Conservation (phyloP, 2,888 invertebrate genomes). For the Lasioglossum figueresi region DNA sequence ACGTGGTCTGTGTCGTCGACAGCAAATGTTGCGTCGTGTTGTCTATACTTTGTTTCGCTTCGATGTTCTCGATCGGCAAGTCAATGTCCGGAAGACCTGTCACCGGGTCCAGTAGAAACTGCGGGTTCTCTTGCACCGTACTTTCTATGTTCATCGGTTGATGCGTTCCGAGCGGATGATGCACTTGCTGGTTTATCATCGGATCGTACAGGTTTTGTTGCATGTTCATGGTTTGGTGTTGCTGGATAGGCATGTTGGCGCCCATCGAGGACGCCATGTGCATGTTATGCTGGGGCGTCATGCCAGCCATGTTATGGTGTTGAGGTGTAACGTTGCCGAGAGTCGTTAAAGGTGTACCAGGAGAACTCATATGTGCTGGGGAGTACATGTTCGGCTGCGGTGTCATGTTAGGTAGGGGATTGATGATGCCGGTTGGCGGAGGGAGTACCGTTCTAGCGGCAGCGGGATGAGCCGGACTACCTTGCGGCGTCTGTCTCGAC, state of each 20-base stretch:
- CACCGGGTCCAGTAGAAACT: conserved; percentile 79
- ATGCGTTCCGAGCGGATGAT: conserved; percentile 72
- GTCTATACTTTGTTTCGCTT: conserved; percentile 71
- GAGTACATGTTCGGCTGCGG: conserved; percentile 81
- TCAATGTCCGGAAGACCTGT: conserved; percentile 81
- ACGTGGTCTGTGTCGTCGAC: conserved; percentile 58
- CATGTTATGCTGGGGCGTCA: conserved; percentile 76
- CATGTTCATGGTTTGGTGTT: conserved; percentile 71
- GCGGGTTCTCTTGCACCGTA: conserved; percentile 76
- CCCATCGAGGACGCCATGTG: conserved; percentile 78
- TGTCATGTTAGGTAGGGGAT: conserved; percentile 75
- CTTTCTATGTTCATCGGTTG: conserved; percentile 74
- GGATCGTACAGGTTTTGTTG: conserved; percentile 79
- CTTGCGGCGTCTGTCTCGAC: conserved; percentile 85
- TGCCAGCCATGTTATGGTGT: conserved; percentile 70
- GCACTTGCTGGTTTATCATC: conserved; percentile 78
- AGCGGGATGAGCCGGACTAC: conserved; percentile 85
- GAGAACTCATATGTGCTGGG: conserved; percentile 81
- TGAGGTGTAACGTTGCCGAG: conserved; percentile 77
- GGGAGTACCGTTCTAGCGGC: conserved; percentile 81
- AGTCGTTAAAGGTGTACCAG: conserved; percentile 73
- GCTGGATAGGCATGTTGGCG: conserved; percentile 68
- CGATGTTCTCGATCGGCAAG: conserved; percentile 78
- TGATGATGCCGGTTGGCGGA: conserved; percentile 80
- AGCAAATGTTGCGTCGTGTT: conserved; percentile 58